Evolutionary conservation across 92 coral and sea anemone species (phyloP), one percentile per base, ranked within the genome.

Genomic region (Actinostola sp.): DNA sequence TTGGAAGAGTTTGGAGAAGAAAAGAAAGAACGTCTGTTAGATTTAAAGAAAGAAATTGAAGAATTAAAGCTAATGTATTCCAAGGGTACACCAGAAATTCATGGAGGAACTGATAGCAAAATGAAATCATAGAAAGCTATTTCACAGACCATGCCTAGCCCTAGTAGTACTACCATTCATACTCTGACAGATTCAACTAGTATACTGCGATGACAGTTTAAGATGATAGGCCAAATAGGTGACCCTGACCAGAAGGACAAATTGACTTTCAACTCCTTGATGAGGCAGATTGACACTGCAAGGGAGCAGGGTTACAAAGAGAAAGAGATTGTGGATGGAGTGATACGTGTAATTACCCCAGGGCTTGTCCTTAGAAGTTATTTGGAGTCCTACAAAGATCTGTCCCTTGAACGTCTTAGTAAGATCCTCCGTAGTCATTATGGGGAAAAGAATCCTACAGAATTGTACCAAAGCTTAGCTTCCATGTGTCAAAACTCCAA

Each of bases 381-480:
- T 42, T n/a, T 79, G 13, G 89, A 84, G 49, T 51, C 70, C 19
- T 70, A 39, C 16, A 28, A 64, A 34, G 81, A 72, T 8, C 59
- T 86, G 17, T 36, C 80, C 19, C 60, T 81, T 30, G 84, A 75
- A 19, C 57, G 84, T 7, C 45, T 39, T 19, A 46, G 65, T 32
- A 81, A 66, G 69, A 82, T 81, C 5, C 12, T 87, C 15, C 78
- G 82, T 24, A 76, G 80, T 28, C 88, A 82, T 71, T 82, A 82
- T 87, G 82, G 88, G 20, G 81, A 54, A 23, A 86, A 86, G 56
- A 73, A 82, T 58, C 50, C 84, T 1, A 51, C 86, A 8, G 82
- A 87, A 60, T 52, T 77, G 23, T 82, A 80, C 54, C 92, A 82
- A 15, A 73, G 75, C 20, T 39, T 79, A 32, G 83, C 83, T 6